Percentiles rank a stretch among this genome's conserved stretches.
Evolutionary conservation across 2,113 vertebrate genomes (phyloP).

Genomic region (Pseudonaja textilis): DNA sequence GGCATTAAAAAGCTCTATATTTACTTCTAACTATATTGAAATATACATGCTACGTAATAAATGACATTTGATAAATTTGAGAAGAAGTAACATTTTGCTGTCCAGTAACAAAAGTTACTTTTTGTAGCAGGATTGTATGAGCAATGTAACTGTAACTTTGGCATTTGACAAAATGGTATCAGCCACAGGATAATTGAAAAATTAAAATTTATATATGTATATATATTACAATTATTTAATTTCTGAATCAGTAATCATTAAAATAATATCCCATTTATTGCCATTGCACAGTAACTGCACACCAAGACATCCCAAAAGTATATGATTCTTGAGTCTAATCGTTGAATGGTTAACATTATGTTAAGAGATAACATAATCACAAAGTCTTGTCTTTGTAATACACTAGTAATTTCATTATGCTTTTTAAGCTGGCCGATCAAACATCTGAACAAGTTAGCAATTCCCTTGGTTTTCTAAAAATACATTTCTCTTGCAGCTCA

Average conservation of each 20-base stretch:
- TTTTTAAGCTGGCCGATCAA: neutral
- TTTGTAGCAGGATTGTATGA: neutral
- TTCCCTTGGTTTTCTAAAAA: conserved; percentile 13
- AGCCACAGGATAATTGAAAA: neutral
- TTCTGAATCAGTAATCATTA: neutral
- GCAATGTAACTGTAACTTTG: neutral
- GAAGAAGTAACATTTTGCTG: neutral
- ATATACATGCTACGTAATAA: neutral
- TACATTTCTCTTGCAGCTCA: conserved; percentile 9
- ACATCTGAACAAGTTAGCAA: neutral
- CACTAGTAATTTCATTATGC: conserved; percentile 11
- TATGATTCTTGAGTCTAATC: conserved; percentile 44
- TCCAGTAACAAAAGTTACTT: rapidly evolving
- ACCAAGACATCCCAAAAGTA: conserved; percentile 48
- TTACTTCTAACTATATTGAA: neutral
- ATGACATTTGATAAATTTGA: neutral
- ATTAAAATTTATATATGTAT: neutral
- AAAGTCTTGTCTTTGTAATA: conserved; percentile 10
- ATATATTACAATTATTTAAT: neutral
- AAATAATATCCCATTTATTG: neutral
- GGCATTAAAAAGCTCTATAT: neutral
- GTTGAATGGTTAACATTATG: neutral
- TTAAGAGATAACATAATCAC: conserved; percentile 39
- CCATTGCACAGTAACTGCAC: conserved; percentile 38
- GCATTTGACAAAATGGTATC: neutral